A percentile compares a stretch with the other conserved stretches of the same genome.
phyloP scores from a whole-genome alignment of 2,797 vertebrate genomes.

The Neopelma chrysocephalum region DNA sequence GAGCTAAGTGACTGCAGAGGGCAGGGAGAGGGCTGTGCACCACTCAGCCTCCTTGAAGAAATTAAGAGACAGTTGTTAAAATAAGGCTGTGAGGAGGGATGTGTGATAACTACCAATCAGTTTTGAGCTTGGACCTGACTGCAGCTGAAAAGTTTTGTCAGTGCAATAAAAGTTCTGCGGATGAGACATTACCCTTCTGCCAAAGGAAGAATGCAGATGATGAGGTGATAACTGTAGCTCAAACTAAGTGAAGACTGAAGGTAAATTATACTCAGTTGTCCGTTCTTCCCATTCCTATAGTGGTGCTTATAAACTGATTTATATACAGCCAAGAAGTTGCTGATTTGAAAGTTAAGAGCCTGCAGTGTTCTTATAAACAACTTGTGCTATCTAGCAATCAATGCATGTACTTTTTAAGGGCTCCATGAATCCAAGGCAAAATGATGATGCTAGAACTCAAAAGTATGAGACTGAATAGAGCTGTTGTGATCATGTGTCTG shows the following conservation, averaged over 20 bases:
- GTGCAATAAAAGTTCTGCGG: neutral
- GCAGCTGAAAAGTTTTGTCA: neutral
- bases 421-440: neutral
- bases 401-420: neutral
- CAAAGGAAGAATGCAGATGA: neutral
- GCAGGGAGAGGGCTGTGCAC: neutral
- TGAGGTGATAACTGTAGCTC: neutral
- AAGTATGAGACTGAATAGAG: neutral
- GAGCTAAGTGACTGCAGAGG: neutral
- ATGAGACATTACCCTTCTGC: neutral
- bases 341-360: neutral
- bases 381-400: neutral
- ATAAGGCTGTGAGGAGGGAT: accelerated
- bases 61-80: neutral
- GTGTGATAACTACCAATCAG: neutral
- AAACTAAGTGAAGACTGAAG: neutral
- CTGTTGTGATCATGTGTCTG: neutral
- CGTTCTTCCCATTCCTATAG: neutral
- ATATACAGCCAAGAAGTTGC: neutral
- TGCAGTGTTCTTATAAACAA: neutral
- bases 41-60: neutral
- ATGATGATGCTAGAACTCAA: neutral
- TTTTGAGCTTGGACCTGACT: neutral
- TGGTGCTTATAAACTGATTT: neutral
- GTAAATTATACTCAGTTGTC: neutral